phyloP scores from a whole-genome alignment of 1,140 invertebrate genomes.

The Zaprionus nigranus region DNA sequence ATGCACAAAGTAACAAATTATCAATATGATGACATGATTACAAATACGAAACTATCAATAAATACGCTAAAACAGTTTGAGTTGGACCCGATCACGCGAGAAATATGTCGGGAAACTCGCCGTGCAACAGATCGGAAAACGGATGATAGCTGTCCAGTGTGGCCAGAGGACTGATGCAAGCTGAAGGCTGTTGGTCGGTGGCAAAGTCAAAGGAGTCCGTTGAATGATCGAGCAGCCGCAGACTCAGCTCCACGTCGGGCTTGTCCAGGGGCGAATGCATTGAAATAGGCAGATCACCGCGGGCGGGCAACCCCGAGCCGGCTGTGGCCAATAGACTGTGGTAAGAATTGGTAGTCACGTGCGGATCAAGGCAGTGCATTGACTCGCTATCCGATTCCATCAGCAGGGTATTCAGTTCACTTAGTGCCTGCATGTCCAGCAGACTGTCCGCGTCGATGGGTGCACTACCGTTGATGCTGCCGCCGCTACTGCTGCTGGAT shows the following conservation, averaged over 20 bases:
- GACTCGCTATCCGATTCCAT: constrained; percentile 86
- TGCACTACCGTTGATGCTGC: constrained; percentile 36
- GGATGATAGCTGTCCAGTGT: constrained; percentile 72
- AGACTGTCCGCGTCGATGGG: constrained; percentile 54
- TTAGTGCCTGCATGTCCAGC: constrained; percentile 52
- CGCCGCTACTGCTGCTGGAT: constrained; percentile 33
- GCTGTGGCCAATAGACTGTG: constrained; percentile 43
- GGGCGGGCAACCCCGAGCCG: constrained; percentile 44
- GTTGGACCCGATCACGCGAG: constrained; percentile 64
- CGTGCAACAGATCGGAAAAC: constrained; percentile 70
- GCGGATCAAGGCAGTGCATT: constrained; percentile 81
- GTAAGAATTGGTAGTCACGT: constrained; percentile 27
- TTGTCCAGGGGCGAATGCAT: constrained; percentile 53
- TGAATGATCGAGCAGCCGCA: constrained; percentile 75
- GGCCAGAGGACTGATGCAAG: constrained; percentile 79
- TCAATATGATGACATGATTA: constrained; percentile 4
- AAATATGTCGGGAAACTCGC: constrained; percentile 76
- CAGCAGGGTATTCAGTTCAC: constrained; percentile 79
- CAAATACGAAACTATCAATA: constrained; percentile 37
- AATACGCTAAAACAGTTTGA: constrained; percentile 35
- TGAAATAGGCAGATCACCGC: constrained; percentile 68
- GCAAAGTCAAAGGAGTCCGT: constrained; percentile 74
- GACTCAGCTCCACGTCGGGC: constrained; percentile 74
- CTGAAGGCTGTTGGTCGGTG: constrained; percentile 68
- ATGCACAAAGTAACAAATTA: constrained; percentile 51